Conservation (phyloP, 2,113 vertebrate species). For the Procavia capensis region DNA sequence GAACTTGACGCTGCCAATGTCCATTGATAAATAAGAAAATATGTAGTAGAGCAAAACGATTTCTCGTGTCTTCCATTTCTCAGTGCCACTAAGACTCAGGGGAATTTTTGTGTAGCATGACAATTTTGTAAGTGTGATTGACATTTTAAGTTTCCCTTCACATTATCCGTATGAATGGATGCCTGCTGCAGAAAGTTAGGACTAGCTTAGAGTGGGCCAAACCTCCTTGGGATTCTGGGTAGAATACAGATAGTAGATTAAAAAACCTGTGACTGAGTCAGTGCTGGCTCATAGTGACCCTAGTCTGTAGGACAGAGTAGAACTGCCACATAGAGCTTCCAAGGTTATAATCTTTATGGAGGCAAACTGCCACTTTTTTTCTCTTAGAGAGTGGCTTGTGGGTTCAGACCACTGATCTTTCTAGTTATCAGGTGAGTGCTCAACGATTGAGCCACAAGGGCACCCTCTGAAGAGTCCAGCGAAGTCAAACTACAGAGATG, state of each 20-base stretch:
- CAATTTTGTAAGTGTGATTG: conserved; percentile 44
- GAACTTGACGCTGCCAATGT: conserved; percentile 35
- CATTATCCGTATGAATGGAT: conserved; percentile 42
- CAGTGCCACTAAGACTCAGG: neutral
- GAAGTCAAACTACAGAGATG: neutral
- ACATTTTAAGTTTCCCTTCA: neutral
- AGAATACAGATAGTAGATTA: neutral
- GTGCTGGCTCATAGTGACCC: too few relatives aligned
- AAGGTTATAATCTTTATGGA: neutral
- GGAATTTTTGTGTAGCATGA: conserved; percentile 47
- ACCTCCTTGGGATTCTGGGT: neutral
- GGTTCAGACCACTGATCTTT: neutral
- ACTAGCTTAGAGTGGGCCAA: neutral
- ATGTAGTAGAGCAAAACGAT: neutral
- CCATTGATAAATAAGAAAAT: conserved; percentile 9
- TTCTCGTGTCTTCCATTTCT: conserved; percentile 51
- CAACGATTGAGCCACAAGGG: neutral
- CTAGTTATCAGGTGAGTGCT: neutral
- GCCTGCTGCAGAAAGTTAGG: conserved; percentile 23
- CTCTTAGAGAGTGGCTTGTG: neutral
- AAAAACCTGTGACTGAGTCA: neutral
- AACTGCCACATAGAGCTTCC: neutral
- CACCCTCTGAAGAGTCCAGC: neutral
- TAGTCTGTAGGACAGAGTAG: too few relatives aligned
- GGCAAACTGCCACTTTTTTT: neutral